These are phyloP conservation scores for Megatriorchis doriae DNA, from an alignment of 2,113 vertebrate species.

Conservation along the genomic window DNA sequence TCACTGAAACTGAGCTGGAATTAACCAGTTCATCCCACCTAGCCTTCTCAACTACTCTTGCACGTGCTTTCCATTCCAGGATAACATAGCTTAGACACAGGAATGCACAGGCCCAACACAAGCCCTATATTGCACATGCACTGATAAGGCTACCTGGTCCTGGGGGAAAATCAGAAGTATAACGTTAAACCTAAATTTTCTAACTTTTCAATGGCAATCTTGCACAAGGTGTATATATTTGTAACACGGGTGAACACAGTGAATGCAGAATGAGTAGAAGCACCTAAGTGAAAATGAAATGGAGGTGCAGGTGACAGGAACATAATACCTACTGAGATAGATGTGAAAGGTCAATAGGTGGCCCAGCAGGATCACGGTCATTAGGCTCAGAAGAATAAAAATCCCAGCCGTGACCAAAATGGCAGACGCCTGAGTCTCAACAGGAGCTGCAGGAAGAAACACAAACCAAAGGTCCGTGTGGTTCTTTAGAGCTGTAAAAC, in stretches of 20 bases:
- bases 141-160: background rate
- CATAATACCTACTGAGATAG: slow-evolving; percentile 87
- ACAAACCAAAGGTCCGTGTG: slow-evolving; percentile 86
- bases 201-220: background rate
- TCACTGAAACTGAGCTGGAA: background rate
- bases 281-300: background rate
- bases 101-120: background rate
- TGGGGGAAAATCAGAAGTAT: background rate
- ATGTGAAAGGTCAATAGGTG: slow-evolving; percentile 93
- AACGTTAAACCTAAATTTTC: background rate
- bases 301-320: background rate
- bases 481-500: slow-evolving; percentile 78
- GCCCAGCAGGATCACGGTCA: slow-evolving; percentile 81
- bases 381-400: slow-evolving; percentile 82
- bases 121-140: background rate
- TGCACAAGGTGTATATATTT: background rate
- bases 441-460: slow-evolving; percentile 86
- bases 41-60: background rate
- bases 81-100: background rate
- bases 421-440: slow-evolving; percentile 78
- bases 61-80: background rate
- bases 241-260: rapidly evolving
- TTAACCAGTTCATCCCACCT: background rate
- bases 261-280: background rate
- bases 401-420: slow-evolving; percentile 83